These are phyloP conservation scores for Sebastes nivosus DNA, from an alignment of 2,797 vertebrate species.

Conservation along the genomic window DNA sequence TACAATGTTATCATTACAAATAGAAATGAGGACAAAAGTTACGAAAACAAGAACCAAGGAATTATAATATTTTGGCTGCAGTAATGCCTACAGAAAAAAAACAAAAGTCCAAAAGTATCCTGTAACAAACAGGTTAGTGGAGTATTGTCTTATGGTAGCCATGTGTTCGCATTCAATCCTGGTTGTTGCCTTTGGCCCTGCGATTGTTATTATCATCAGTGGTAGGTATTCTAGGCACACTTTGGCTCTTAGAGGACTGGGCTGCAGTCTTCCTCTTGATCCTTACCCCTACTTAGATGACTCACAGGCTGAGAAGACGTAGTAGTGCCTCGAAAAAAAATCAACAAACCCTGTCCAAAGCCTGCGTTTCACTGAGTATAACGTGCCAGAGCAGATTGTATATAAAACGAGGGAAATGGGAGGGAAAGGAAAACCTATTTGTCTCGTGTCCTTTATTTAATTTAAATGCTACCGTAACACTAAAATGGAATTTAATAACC, in stretches of 20 bases:
- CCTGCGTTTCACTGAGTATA: conserved; percentile 36
- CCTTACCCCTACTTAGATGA: conserved; percentile 59
- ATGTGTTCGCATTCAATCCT: conserved; percentile 34
- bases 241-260: conserved; percentile 21
- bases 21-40: background rate
- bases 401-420: conserved; percentile 45
- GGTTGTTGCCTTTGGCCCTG: conserved; percentile 58
- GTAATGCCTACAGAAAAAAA: conserved; percentile 1
- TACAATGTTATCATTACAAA: background rate
- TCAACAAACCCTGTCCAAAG: conserved; percentile 46
- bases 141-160: conserved; percentile 10
- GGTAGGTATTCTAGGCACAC: conserved; percentile 53
- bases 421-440: conserved; percentile 58
- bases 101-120: conserved; percentile 14
- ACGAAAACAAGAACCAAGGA: background rate
- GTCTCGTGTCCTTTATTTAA: conserved; percentile 44
- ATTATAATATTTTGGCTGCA: conserved; percentile 22
- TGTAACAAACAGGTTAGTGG: conserved; percentile 11
- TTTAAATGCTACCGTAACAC: conserved; percentile 34
- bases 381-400: conserved; percentile 51
- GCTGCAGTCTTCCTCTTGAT: conserved; percentile 47
- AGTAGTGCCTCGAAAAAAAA: conserved; percentile 32
- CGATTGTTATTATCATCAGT: conserved; percentile 57
- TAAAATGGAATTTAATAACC: conserved; percentile 50
- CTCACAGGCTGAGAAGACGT: conserved; percentile 48